These are phyloP conservation scores for Caenorhabditis sp. DNA, from an alignment of 2,888 invertebrate genomes.

Conservation along the genomic window DNA sequence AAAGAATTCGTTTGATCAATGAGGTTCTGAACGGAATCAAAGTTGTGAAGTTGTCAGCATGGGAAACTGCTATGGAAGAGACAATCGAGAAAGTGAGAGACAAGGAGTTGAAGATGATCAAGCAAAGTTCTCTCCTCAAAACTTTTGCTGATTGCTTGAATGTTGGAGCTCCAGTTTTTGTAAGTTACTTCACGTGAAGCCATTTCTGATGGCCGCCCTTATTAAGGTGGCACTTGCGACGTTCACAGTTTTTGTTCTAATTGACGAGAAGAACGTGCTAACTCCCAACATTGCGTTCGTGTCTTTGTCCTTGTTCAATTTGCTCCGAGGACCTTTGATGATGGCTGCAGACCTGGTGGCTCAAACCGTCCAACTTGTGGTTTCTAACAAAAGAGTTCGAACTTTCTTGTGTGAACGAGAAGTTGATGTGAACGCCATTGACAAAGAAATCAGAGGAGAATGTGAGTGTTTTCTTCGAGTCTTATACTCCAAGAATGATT, in stretches of 20 bases:
- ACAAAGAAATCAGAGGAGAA: slow-evolving; percentile 65
- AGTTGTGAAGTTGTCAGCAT: slow-evolving; percentile 85
- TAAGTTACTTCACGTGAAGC: slow-evolving; percentile 52
- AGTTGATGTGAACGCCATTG: slow-evolving; percentile 59
- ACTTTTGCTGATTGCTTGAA: slow-evolving; percentile 80
- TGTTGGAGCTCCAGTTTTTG: slow-evolving; percentile 80
- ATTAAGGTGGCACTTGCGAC: slow-evolving; percentile 80
- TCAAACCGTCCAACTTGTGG: slow-evolving; percentile 80
- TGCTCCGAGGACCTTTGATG: slow-evolving; percentile 84
- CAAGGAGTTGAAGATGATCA: slow-evolving; percentile 69
- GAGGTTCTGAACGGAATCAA: slow-evolving; percentile 95
- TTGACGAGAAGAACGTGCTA: slow-evolving; percentile 75
- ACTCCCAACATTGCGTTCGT: slow-evolving; percentile 90
- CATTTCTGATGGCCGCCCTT: not conserved
- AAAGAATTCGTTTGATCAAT: slow-evolving; percentile 94
- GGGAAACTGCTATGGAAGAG: slow-evolving; percentile 84
- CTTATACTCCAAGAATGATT: not conserved
- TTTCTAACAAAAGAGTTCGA: slow-evolving; percentile 79
- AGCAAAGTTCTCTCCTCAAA: slow-evolving; percentile 77
- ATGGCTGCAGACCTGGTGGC: slow-evolving; percentile 85
- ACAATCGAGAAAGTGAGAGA: slow-evolving; percentile 71
- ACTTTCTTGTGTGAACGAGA: slow-evolving; percentile 77
- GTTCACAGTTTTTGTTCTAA: slow-evolving; percentile 78
- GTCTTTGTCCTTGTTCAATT: slow-evolving; percentile 97
- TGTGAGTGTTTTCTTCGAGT: slow-evolving; percentile 40